These are phyloP conservation scores for Burhinus oedicnemus DNA, from an alignment of 2,113 vertebrate genomes.

Conservation along the genomic window DNA sequence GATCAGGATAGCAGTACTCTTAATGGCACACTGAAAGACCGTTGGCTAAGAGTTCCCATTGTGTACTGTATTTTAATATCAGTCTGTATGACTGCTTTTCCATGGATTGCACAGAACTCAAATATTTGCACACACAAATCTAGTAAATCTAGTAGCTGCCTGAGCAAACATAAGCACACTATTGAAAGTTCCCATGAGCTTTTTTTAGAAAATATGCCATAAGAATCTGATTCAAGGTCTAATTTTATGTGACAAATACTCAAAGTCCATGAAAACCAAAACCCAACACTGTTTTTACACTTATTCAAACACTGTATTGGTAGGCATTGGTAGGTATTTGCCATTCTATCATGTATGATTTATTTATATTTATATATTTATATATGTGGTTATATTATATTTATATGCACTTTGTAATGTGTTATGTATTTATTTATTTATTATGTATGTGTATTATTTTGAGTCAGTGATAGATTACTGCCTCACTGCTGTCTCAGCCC, in stretches of 20 bases:
- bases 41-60: neutral
- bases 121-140: constrained; percentile 9
- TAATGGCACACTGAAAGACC: neutral
- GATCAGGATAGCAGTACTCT: neutral
- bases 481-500: neutral
- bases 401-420: neutral
- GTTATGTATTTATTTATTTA: neutral
- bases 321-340: neutral
- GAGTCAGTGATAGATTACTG: neutral
- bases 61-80: neutral
- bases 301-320: neutral
- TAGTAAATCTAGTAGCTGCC: neutral
- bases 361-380: neutral
- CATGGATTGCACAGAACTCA: neutral
- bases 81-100: neutral
- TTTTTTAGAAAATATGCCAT: neutral
- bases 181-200: neutral
- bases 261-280: neutral
- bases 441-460: neutral
- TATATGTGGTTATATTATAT: neutral
- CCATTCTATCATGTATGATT: neutral
- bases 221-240: neutral
- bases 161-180: neutral
- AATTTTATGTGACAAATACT: neutral
- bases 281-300: fast-evolving